Conservation (phyloP, 2,113 vertebrate genomes). For the Carassius carassius region DNA sequence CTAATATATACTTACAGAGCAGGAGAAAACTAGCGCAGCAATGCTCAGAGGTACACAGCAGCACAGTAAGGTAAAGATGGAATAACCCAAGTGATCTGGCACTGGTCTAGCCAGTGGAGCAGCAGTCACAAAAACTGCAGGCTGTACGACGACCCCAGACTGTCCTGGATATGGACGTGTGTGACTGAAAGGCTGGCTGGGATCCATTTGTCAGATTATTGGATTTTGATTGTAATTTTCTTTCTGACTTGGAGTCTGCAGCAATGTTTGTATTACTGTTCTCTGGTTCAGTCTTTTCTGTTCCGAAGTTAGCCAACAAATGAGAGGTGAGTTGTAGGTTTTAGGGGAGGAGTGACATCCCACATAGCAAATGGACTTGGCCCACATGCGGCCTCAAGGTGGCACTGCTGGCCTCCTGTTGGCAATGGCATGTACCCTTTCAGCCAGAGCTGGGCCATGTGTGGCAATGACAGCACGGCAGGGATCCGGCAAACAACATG, state of each 20-base stretch:
- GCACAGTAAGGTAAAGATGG: conserved; percentile 2
- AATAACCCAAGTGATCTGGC: conserved; percentile 37
- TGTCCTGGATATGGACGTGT: conserved; percentile 35
- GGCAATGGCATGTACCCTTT: too few relatives aligned
- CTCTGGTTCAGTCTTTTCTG: background rate
- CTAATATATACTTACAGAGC: background rate
- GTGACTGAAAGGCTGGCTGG: conserved; percentile 14
- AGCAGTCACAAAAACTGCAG: conserved; percentile 56
- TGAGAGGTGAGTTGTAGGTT: background rate
- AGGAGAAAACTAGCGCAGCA: background rate
- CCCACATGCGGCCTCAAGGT: too few relatives aligned
- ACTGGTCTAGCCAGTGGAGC: conserved; percentile 52
- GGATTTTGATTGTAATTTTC: conserved; percentile 7
- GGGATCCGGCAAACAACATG: too few relatives aligned
- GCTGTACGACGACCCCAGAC: conserved; percentile 57
- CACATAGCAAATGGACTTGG: too few relatives aligned
- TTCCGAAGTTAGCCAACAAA: background rate
- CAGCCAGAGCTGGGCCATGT: too few relatives aligned
- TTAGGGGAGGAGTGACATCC: too few relatives aligned
- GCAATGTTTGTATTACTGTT: background rate
- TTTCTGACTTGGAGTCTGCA: background rate
- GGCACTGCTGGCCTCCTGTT: too few relatives aligned
- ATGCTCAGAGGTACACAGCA: conserved; percentile 71
- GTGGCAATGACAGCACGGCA: too few relatives aligned
- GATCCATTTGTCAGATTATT: conserved; percentile 57